Conservation (phyloP, 2,797 vertebrate genomes). For the Threskiornis aethiopicus region DNA sequence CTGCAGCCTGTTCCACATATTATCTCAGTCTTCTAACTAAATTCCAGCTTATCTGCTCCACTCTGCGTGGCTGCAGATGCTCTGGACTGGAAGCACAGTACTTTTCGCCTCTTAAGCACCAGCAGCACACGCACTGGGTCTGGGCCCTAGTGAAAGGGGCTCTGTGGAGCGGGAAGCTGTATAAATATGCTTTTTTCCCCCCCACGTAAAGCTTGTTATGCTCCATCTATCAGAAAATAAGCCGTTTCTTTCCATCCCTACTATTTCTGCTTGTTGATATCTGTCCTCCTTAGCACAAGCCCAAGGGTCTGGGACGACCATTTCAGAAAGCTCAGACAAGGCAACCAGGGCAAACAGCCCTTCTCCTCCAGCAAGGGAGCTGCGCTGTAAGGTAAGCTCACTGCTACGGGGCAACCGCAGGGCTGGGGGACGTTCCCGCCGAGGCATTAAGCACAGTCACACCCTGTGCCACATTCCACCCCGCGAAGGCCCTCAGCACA, state of each 20-base stretch:
- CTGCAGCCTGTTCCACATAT: neutral
- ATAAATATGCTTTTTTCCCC: rapidly evolving
- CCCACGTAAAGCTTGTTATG: neutral
- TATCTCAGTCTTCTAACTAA: neutral
- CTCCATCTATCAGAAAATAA: neutral
- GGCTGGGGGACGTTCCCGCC: rapidly evolving
- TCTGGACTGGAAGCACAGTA: neutral
- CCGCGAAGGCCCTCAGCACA: neutral
- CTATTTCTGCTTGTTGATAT: neutral
- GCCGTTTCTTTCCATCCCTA: neutral
- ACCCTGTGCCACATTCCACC: neutral
- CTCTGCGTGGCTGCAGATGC: neutral
- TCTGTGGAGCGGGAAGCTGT: neutral
- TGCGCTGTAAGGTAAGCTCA: neutral
- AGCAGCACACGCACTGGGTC: neutral
- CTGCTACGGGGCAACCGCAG: neutral
- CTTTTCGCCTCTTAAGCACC: neutral
- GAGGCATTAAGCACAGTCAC: neutral
- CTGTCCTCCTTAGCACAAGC: neutral
- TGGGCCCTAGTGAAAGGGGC: neutral
- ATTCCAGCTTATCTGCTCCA: neutral
- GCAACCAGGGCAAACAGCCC: neutral
- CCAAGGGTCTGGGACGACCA: neutral
- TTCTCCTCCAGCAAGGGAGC: neutral
- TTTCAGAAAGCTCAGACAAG: neutral